phyloP scores from a whole-genome alignment of 1,140 invertebrate species.

The Harpegnathos saltator region DNA sequence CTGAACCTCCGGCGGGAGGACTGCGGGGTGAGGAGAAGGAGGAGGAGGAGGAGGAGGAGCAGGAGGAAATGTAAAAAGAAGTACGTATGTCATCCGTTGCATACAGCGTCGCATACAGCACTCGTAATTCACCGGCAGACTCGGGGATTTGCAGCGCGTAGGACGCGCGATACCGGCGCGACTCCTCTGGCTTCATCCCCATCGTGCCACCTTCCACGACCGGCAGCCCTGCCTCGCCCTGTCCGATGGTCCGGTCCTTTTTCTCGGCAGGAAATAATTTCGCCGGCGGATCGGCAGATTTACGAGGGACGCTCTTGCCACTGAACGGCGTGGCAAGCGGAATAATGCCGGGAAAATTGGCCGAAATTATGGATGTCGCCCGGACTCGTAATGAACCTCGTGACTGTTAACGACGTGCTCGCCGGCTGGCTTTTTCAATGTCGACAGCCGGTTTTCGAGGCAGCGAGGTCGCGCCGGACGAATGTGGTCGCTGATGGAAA shows the following conservation, averaged over 20 bases:
- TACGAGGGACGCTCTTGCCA: slow-evolving; percentile 45
- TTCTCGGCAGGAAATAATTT: slow-evolving; percentile 47
- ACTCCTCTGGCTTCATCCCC: background rate
- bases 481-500: no score
- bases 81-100: slow-evolving; percentile 15
- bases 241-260: background rate
- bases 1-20: background rate
- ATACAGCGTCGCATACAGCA: background rate
- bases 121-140: slow-evolving; percentile 5
- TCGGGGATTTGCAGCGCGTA: background rate
- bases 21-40: no score
- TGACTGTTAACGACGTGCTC: slow-evolving; percentile 10
- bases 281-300: slow-evolving; percentile 50
- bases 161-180: slow-evolving; percentile 8
- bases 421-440: no score
- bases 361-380: slow-evolving; percentile 47
- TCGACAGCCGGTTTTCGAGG: no score
- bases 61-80: slow-evolving; percentile 1
- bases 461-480: no score
- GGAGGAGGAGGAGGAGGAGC: no score
- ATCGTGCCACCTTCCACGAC: background rate
- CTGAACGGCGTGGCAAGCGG: slow-evolving; percentile 5
- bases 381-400: slow-evolving; percentile 26
- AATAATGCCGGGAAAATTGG: slow-evolving; percentile 56
- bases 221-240: background rate